Conservation (phyloP, 2,888 invertebrate species). For the Pinctada fucata region DNA sequence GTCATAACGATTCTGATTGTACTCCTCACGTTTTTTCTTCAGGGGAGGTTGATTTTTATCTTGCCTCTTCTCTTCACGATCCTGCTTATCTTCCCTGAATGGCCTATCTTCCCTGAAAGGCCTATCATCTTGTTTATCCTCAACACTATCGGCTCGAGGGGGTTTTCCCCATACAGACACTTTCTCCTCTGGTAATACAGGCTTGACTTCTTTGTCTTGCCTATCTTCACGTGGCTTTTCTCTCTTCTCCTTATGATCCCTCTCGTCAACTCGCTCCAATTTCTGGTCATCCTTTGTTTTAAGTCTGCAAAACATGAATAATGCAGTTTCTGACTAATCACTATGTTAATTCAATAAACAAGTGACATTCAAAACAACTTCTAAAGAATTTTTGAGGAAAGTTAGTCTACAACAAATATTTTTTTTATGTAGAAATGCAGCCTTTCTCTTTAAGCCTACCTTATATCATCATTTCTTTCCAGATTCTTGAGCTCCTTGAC, state of each 20-base stretch:
- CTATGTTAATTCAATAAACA: too few relatives aligned
- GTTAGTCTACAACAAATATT: too few relatives aligned
- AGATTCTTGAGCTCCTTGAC: constrained; percentile 14
- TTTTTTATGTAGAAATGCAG: too few relatives aligned
- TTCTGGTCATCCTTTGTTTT: constrained; percentile 35
- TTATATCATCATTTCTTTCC: neutral
- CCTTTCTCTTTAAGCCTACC: too few relatives aligned
- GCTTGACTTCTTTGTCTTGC: constrained; percentile 26
- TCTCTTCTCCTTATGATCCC: constrained; percentile 38
- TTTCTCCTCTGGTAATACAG: constrained; percentile 14
- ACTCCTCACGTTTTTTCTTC: constrained; percentile 68
- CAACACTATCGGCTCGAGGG: constrained; percentile 36
- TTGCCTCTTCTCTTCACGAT: constrained; percentile 44
- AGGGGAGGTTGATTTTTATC: constrained; percentile 62
- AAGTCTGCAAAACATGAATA: neutral
- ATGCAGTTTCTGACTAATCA: too few relatives aligned
- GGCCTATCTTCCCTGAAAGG: constrained; percentile 18
- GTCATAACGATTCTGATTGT: constrained; percentile 38
- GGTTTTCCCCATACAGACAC: constrained; percentile 24
- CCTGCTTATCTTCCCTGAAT: constrained; percentile 23
- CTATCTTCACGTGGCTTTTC: constrained; percentile 16
- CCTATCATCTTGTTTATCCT: constrained; percentile 24
- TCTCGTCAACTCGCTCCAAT: constrained; percentile 32
- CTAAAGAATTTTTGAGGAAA: neutral
- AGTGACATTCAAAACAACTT: neutral